These are phyloP conservation scores for Macrostomum lignano DNA, from an alignment of 1,140 invertebrate species.

Conservation along the genomic window DNA sequence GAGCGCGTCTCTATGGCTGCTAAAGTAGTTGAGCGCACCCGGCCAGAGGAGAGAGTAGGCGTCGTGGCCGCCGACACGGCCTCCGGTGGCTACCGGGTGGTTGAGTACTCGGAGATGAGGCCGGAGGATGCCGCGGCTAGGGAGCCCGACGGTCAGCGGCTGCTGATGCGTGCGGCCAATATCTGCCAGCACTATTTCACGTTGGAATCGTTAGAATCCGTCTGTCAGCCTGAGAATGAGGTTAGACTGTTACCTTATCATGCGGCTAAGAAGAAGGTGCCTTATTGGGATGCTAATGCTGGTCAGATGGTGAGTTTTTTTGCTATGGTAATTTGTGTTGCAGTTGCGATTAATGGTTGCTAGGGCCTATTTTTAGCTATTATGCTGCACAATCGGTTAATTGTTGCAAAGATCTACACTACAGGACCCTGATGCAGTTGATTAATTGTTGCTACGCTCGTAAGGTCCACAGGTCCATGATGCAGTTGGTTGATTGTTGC, in stretches of 20 bases:
- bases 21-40: constrained; percentile 34
- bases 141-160: constrained; percentile 41
- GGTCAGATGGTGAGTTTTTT: constrained; percentile 40
- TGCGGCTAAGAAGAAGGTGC: constrained; percentile 87
- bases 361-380: too few relatives aligned
- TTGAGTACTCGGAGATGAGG: constrained; percentile 93
- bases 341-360: too few relatives aligned
- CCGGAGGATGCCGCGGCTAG: constrained; percentile 46
- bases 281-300: constrained; percentile 40
- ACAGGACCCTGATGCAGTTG: too few relatives aligned
- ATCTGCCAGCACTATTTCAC: constrained; percentile 97
- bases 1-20: constrained; percentile 69
- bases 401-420: too few relatives aligned
- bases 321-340: too few relatives aligned
- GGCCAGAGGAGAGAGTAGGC: not conserved
- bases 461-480: too few relatives aligned
- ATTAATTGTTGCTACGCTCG: too few relatives aligned
- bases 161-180: constrained; percentile 71
- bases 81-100: constrained; percentile 57
- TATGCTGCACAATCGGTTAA: too few relatives aligned
- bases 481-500: too few relatives aligned
- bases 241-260: constrained; percentile 50
- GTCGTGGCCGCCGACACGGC: too few relatives aligned
- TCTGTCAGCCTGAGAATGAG: constrained; percentile 12
- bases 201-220: constrained; percentile 40